These are phyloP conservation scores for Tachina lurida DNA, from an alignment of 2,888 invertebrate genomes.

Conservation along the genomic window DNA sequence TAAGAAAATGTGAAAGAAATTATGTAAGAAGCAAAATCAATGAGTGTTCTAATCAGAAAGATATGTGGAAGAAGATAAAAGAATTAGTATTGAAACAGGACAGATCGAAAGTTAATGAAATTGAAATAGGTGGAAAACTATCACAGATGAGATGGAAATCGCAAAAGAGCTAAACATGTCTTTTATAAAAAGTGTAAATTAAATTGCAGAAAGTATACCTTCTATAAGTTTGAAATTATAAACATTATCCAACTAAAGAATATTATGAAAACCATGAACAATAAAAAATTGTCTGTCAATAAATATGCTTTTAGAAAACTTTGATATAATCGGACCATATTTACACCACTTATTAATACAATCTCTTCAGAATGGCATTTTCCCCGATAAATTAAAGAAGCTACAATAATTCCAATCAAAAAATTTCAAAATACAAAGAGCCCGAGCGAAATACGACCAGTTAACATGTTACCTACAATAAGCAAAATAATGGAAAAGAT, in stretches of 20 bases:
- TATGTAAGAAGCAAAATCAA: neutral
- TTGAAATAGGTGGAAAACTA: neutral
- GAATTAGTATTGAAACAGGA: neutral
- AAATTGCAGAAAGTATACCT: neutral
- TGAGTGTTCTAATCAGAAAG: neutral
- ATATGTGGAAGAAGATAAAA: too few relatives aligned
- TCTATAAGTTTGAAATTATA: neutral
- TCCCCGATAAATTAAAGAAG: constrained; percentile 3
- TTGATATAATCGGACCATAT: neutral
- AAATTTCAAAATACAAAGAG: constrained; percentile 9
- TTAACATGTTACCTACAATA: neutral
- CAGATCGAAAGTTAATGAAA: neutral
- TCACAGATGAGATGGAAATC: neutral
- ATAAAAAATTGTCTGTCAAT: constrained; percentile 11
- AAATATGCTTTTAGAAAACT: neutral
- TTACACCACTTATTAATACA: neutral
- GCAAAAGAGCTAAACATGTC: too few relatives aligned
- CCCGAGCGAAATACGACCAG: constrained; percentile 7
- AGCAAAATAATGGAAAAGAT: constrained; percentile 17
- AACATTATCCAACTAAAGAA: too few relatives aligned
- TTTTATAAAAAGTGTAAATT: too few relatives aligned
- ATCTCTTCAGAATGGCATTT: neutral
- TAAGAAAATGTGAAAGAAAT: neutral
- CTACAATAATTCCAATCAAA: neutral
- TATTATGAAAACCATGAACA: constrained; percentile 16